Base-by-base conservation (phyloP, 1,140 invertebrate species). In the Oryctes rhinoceros region DNA sequence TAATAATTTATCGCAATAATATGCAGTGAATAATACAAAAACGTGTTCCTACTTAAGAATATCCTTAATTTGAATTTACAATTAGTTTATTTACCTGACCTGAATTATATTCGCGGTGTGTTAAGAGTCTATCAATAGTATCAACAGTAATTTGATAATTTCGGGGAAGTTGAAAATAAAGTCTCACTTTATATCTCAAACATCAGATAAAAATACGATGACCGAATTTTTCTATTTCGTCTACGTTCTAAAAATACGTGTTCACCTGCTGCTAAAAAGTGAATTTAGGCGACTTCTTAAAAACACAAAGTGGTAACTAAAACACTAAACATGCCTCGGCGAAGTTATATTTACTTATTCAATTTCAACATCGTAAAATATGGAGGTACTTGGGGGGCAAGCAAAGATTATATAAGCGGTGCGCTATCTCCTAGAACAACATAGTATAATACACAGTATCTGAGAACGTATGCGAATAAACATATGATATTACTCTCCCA, bases 181-280 rank as follows among this genome's bases (percentile, higher is more conserved):
- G 20, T 71, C 24, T 30, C 24, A 71, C 15, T 37, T 37, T 37
- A 37, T 37, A 71, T 71, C 65, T 24, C 24, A 71, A 71, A 71
- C 65, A 71, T 24, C 65, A 71, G 65, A 71, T 37, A 71, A 71
- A 59, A 71, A 71, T 71, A 71, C 65, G 65, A 24, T 71, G 65
- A 71, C 65, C 65, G 65, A 71, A 71, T 71, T 71, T 71, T 71
- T 71, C 65, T 35, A 24, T 35, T 71, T 71, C 65, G 20, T 71
- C 65, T 71, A 37, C 24, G 65, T 71, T 71, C 35, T 71, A 71
- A 71, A 71, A 35, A 71, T 71, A 71, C 7, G 24, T 35, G 65
- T 71, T 71, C 65, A 71, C 65, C 65, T 71, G 65, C 65, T 71
- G 65, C 18, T 71, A 37, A 24, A 71, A 71, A 71, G 65, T 71